Evolutionary conservation across 2,797 vertebrate genomes (phyloP).

Genomic region (Tokudaia tokunoshimensis): DNA sequence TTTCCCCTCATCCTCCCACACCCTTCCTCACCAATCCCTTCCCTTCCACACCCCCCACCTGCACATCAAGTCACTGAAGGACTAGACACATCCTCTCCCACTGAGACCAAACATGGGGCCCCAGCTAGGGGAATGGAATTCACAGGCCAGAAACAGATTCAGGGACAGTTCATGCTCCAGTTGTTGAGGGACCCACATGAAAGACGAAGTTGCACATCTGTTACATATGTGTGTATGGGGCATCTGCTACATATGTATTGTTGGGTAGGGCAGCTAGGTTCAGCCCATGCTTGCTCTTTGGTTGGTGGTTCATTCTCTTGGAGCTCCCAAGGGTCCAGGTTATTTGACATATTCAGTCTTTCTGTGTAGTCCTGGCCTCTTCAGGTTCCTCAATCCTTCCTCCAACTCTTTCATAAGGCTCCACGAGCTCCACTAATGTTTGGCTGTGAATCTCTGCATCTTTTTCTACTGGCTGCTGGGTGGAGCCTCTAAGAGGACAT

Average conservation of each 20-base stretch:
- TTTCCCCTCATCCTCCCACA: background rate
- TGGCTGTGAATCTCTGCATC: background rate
- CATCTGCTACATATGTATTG: background rate
- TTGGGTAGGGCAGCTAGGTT: background rate
- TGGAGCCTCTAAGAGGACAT: background rate
- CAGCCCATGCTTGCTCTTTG: background rate
- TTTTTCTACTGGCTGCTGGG: background rate
- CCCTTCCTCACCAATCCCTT: background rate
- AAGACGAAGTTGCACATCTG: background rate
- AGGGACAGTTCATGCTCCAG: background rate
- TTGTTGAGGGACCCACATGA: background rate
- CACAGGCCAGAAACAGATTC: background rate
- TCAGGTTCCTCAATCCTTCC: background rate
- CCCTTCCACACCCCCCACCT: accelerated
- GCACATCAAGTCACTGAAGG: background rate
- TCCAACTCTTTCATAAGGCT: background rate
- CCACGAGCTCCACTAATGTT: background rate
- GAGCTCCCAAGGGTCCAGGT: background rate
- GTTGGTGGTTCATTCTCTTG: background rate
- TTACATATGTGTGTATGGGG: background rate
- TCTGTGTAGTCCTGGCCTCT: background rate
- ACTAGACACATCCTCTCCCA: background rate
- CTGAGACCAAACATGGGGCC: background rate
- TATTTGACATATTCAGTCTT: background rate
- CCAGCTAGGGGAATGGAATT: background rate